Conservation (phyloP, 1,140 invertebrate species). For the Aphidius gifuensis region DNA sequence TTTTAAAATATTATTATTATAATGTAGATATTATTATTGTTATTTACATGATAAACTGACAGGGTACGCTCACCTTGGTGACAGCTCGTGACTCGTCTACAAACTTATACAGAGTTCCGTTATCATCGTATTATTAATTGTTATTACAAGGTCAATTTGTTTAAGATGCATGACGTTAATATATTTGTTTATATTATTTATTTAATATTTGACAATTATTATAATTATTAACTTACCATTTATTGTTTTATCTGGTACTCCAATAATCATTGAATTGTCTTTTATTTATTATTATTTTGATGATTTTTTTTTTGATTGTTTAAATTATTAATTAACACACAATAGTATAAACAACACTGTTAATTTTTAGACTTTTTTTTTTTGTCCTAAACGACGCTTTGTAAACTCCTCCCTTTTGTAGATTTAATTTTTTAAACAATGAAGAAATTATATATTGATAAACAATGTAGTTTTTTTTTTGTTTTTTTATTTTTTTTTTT, state of each 20-base stretch:
- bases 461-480: constrained; percentile 29
- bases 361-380: no score
- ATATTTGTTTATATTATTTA: background rate
- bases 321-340: no score
- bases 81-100: constrained; percentile 10
- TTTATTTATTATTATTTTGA: no score
- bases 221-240: background rate
- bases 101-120: constrained; percentile 10
- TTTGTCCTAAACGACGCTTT: no score
- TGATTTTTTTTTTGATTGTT: no score
- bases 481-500: constrained; percentile 37
- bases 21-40: background rate
- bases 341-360: no score
- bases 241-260: background rate
- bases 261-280: no score
- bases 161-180: constrained; percentile 2
- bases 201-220: background rate
- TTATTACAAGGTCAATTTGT: constrained; percentile 18
- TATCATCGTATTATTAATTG: constrained; percentile 19
- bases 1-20: no score
- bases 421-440: background rate
- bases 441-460: constrained; percentile 9
- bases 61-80: constrained; percentile 16
- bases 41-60: background rate
- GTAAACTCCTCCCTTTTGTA: background rate